Base-by-base conservation (phyloP, 2,888 invertebrate species). In the Synergus umbraculus region DNA sequence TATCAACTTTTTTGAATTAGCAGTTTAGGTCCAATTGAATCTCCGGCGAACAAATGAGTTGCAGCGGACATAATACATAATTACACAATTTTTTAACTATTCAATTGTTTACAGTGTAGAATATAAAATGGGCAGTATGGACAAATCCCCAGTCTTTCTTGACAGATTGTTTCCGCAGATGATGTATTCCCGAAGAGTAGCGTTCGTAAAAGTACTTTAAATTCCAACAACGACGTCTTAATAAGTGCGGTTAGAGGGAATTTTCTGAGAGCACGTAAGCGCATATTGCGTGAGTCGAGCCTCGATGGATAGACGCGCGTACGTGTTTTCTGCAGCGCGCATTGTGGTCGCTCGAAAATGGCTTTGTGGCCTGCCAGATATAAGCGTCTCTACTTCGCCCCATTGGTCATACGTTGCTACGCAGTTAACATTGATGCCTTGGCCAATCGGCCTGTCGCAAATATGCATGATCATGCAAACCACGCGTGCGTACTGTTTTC, bases 141-240 rank as follows among this genome's bases (percentile, higher is more conserved):
- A 29, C 29, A 29, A 29, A 29, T 29, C 29, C 29, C 3, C 3
- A 29, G 29, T 5, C 5, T 37, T 37, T 37, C 37, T 37, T 7
- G 37, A 5, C 37, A 37, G 37, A 37, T 37, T 37, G 37, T 37
- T 37, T 37, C 7, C 37, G 37, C 37, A 37, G 37, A 7, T 37
- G 37, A 4, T 37, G 37, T 37, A 37, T 37, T 37, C 5, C 4
- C 37, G 37, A 37, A 37, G 37, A 37, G 37, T 37, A 63, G 29
- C 63, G 29, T 63, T 29, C 29, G 29, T 8, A 69, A 69, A 83
- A 81, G 83, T 84, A 90, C 86, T 90, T 89, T 80, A 88, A 88
- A 90, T 90, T 90, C 88, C 88, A 87, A 84, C 88, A 87, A 90
- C 88, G 89, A 90, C 89, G 87, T 91, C 91, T 91, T 91, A 90